A percentile compares a stretch with the other conserved stretches of the same genome.
phyloP scores from a whole-genome alignment of 2,888 invertebrate genomes.

The Agapetus fuscipes region DNA sequence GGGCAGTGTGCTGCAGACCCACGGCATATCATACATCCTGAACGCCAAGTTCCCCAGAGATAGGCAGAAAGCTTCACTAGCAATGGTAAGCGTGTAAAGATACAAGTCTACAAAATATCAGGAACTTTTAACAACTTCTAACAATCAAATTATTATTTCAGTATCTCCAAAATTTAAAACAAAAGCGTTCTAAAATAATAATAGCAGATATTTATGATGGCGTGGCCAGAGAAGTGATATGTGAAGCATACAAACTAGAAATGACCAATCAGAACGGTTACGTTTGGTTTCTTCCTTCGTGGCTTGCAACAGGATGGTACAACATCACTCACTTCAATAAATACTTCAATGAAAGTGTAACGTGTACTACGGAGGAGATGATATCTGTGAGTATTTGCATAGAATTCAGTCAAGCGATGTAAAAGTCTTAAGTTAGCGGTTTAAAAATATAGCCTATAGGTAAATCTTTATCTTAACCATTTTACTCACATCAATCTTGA shows the following conservation, averaged over 20 bases:
- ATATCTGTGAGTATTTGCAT: conserved; percentile 34
- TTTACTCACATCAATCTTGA: neutral
- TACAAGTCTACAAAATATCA: neutral
- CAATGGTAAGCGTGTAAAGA: conserved; percentile 38
- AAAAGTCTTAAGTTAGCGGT: too few species aligned
- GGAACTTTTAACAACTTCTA: conserved; percentile 2
- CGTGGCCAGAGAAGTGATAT: conserved; percentile 66
- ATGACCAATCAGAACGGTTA: conserved; percentile 64
- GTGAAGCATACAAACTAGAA: conserved; percentile 62
- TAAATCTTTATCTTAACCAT: neutral
- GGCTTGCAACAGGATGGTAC: conserved; percentile 56
- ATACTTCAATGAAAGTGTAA: conserved; percentile 37
- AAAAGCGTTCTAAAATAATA: conserved; percentile 61
- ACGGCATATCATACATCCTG: conserved; percentile 54
- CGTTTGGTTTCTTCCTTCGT: conserved; percentile 79
- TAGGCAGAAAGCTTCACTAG: conserved; percentile 44
- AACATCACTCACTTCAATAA: conserved; percentile 37
- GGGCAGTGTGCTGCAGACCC: conserved; percentile 52
- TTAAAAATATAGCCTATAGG: neutral
- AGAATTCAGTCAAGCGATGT: too few species aligned
- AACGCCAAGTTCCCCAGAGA: conserved; percentile 61
- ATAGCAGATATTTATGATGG: conserved; percentile 71
- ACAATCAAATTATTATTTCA: conserved; percentile 26
- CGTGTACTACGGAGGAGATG: conserved; percentile 55
- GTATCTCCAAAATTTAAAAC: conserved; percentile 56